Evolutionary conservation across 2,888 invertebrate genomes (phyloP), one percentile per base, ranked within the genome.

Genomic region (Autographa pulchrina): DNA sequence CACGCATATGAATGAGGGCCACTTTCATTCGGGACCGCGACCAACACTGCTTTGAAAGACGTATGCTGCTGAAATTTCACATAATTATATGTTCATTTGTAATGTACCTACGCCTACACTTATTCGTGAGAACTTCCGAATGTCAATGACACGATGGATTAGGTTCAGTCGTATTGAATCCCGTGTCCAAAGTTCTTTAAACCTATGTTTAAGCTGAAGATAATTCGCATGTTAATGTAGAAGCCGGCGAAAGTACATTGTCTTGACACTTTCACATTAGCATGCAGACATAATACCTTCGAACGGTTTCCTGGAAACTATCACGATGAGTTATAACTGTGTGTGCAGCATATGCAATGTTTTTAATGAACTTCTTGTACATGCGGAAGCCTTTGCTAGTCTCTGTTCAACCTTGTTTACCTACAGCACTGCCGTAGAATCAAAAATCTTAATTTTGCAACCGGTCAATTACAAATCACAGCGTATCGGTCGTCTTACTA

Each of bases 181-280:
- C 25, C 59, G 4, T 38, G 67, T 67, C 73, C 43, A 69, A 65
- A 64, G 67, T 83, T 82, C 82, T 79, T 76, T 73, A 73, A 70
- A 68, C 68, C 62, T 76, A 74, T 77, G 85, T 79, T 76, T 73
- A 73, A 70, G 66, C 65, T 60, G 77, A 74, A 78, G 85, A 86
- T 85, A 83, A 89, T 92, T 87, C 87, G 88, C 89, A 92, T 91
- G 87, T 86, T 86, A 85, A 89, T 82, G 69, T 69, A 70, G 83
- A 75, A 83, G 84, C 75, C 72, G 86, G 90, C 89, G 92, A 92
- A 92, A 92, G 92, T 88, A 86, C 87, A 90, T 89, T 90, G 90
- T 90, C 85, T 85, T 86, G 78, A 83, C 83, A 88, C 93, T 93
- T 94, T 93, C 92, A 88, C 92, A 91, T 92, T 88, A 88, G 81